phyloP scores from a whole-genome alignment of 1,140 invertebrate genomes.

The Danaus plexippus region DNA sequence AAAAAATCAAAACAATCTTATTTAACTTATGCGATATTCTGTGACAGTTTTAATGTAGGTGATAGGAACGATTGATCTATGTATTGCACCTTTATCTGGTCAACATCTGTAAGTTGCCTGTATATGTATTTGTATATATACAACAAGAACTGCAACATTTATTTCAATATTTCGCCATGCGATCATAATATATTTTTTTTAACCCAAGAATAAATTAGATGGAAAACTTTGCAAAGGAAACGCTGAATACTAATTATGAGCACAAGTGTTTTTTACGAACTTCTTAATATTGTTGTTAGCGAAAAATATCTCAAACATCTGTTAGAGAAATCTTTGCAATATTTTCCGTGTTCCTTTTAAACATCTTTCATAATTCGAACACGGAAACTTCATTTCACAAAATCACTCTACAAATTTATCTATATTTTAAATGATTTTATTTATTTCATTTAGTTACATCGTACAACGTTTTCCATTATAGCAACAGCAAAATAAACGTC shows the following conservation, averaged over 20 bases:
- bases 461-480: constrained; percentile 6
- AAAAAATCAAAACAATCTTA: too few species aligned
- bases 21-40: too few species aligned
- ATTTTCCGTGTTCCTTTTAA: background rate
- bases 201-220: constrained; percentile 11
- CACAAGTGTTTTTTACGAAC: constrained; percentile 13
- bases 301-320: constrained; percentile 2
- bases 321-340: too few species aligned
- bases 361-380: background rate
- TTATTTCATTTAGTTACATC: background rate
- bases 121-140: too few species aligned
- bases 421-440: background rate
- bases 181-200: too few species aligned
- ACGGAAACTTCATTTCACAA: background rate
- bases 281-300: constrained; percentile 9
- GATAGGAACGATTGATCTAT: too few species aligned
- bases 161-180: too few species aligned
- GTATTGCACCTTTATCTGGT: too few species aligned
- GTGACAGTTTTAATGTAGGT: too few species aligned
- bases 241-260: constrained; percentile 14
- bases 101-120: too few species aligned
- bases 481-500: constrained; percentile 22
- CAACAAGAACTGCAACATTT: too few species aligned
- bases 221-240: constrained; percentile 13
- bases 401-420: background rate